Conservation (phyloP, 2,888 invertebrate genomes). For the Aleiodes testaceus region DNA sequence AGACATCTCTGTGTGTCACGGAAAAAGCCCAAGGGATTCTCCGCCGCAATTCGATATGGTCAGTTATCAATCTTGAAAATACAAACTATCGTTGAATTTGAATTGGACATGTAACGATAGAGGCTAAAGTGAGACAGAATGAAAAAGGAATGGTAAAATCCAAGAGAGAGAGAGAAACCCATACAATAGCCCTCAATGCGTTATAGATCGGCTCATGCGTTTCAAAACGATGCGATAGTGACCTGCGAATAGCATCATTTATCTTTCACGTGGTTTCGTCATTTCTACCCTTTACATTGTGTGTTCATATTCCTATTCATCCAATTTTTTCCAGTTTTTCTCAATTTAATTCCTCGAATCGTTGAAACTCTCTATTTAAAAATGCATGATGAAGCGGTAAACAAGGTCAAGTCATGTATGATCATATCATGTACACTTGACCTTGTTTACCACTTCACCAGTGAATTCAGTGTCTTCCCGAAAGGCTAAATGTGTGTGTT, state of each 20-base stretch:
- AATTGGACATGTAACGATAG: constrained; percentile 10
- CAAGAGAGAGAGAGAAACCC: constrained; percentile 37
- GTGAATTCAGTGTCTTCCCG: not conserved
- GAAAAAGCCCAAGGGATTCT: not conserved
- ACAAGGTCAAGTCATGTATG: too few relatives aligned
- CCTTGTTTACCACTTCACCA: too few relatives aligned
- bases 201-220: constrained; percentile 65
- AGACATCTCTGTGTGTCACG: not conserved
- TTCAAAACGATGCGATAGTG: constrained; percentile 52
- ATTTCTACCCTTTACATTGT: constrained; percentile 52
- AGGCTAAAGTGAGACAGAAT: constrained; percentile 41
- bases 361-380: too few relatives aligned
- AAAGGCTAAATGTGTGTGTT: not conserved
- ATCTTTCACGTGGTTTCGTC: constrained; percentile 67
- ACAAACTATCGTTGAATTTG: constrained; percentile 29
- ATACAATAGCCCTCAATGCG: constrained; percentile 51
- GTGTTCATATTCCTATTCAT: constrained; percentile 13
- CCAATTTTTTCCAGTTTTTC: not conserved
- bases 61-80: constrained; percentile 38
- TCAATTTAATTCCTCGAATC: too few relatives aligned
- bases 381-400: too few relatives aligned
- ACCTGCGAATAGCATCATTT: constrained; percentile 64
- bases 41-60: constrained; percentile 22
- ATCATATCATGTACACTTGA: too few relatives aligned
- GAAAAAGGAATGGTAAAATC: constrained; percentile 37